Base-by-base conservation (phyloP, 2,113 vertebrate genomes). In the Elephas maximus region DNA sequence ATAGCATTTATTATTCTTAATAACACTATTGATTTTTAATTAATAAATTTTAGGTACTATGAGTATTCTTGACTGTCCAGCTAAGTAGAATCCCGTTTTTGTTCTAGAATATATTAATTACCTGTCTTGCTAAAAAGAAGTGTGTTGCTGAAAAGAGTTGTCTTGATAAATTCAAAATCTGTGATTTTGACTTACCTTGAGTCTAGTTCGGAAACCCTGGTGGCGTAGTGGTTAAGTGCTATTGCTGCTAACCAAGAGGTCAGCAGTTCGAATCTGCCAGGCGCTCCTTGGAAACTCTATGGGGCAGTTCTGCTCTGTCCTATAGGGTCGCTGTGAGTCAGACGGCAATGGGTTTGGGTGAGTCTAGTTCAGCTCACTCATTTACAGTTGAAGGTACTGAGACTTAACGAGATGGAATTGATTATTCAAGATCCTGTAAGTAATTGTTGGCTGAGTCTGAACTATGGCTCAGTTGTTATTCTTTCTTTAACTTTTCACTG, bases 1-100 rank as follows among this genome's bases (percentile, higher is more conserved):
- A 78, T 48, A 92, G 24, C 24, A 90, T 82, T 92, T 84, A 82
- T 60, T 93, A 65, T 94, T 78, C 57, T 84, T 87, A 89, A 67
- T 89, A 82, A 37, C 69, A 78, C 21, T 74, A 74, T 51, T 73
- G 67, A 91, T 90, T 83, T 90, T 88, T 44, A 89, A 44, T 93
- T 65, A 67, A 79, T 77, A 87, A 71, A 87, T 71, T 85, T 18
- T 63, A 71, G 26, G 3, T 78, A 20, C n/a, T 71, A 5, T 94
- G 26, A 73, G 3, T 90, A 93, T 90, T 85, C 48, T 37, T 90
- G 24, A 86, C 20, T 77, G 33, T 67, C 23, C 12, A 57, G n/a
- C 65, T 93, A 90, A 71, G 71, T 77, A 41, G 69, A 85, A 45
- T 78, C 2, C 23, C 48, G 9, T 57, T 85, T 91, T 85, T 93